Conservation (phyloP, 2,113 vertebrate genomes). For the Tachysurus vachellii region DNA sequence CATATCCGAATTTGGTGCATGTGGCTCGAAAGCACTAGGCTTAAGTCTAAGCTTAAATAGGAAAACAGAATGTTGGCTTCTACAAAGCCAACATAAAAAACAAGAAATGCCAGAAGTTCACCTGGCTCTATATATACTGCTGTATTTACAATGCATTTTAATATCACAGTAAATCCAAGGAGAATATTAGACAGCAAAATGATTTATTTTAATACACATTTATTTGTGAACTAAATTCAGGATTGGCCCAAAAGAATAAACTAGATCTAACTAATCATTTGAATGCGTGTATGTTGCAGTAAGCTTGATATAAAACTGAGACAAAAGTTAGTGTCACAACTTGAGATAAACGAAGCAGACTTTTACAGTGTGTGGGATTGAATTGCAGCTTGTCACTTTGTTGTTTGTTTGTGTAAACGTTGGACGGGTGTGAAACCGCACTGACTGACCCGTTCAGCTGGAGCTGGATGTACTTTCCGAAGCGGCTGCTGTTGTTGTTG, state of each 20-base stretch:
- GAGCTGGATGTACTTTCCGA: constrained; percentile 98
- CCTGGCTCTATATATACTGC: background rate
- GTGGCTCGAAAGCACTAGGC: too few relatives aligned
- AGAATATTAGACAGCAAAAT: background rate
- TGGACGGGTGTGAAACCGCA: background rate
- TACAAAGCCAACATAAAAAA: background rate
- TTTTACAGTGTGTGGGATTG: background rate
- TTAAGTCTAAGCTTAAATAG: too few relatives aligned
- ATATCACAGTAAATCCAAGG: background rate
- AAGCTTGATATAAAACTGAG: background rate
- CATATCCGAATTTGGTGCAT: too few relatives aligned
- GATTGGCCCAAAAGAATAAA: background rate
- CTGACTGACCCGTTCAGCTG: constrained; percentile 84
- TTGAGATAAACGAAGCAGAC: background rate
- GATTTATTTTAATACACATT: background rate
- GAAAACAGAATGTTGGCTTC: too few relatives aligned
- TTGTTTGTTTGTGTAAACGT: background rate
- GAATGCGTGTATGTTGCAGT: background rate
- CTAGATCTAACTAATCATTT: background rate
- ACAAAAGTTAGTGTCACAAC: background rate
- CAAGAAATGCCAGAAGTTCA: background rate
- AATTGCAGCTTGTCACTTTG: background rate
- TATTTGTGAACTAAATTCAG: background rate
- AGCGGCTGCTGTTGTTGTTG: constrained; percentile 96
- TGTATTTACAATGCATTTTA: background rate